Percentiles rank a stretch among this genome's conserved stretches.
Conservation (phyloP, 2,888 invertebrate species). For the Megaustenia siamemsis region DNA sequence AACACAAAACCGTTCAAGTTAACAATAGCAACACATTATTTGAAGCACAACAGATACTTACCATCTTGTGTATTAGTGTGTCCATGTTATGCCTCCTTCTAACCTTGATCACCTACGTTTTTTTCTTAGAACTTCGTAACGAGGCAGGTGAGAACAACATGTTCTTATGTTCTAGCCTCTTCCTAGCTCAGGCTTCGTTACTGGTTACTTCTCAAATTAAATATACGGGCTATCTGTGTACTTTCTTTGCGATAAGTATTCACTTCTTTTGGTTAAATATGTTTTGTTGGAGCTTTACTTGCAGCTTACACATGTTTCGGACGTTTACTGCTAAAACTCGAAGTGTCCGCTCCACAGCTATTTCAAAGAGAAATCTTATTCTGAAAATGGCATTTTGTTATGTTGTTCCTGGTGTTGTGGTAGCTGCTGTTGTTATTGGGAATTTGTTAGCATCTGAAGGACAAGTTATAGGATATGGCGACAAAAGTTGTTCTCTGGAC, state of each 20-base stretch:
- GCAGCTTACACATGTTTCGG: constrained; percentile 34
- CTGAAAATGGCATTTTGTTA: background rate
- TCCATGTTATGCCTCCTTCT: constrained; percentile 14
- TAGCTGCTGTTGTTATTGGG: background rate
- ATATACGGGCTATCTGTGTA: background rate
- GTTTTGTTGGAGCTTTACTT: constrained; percentile 37
- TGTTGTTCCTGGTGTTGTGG: background rate
- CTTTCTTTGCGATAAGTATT: background rate
- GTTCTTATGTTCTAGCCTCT: background rate
- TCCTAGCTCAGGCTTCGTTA: constrained; percentile 4
- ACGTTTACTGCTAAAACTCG: constrained; percentile 37
- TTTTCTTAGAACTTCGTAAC: constrained; percentile 12
- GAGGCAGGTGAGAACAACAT: no score
- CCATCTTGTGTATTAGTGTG: constrained; percentile 5
- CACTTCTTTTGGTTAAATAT: constrained; percentile 36
- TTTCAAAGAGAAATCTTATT: background rate
- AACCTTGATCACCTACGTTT: constrained; percentile 32
- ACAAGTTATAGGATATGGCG: constrained; percentile 10
- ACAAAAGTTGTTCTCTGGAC: constrained; percentile 4
- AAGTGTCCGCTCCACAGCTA: background rate
- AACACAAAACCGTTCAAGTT: background rate
- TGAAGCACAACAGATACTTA: constrained; percentile 4
- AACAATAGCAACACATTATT: background rate
- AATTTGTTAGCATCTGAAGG: background rate
- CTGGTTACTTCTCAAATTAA: background rate